A percentile compares a stretch with the other conserved stretches of the same genome.
Conservation (phyloP, 2,797 vertebrate species). For the Alcedo quadribrachys region DNA sequence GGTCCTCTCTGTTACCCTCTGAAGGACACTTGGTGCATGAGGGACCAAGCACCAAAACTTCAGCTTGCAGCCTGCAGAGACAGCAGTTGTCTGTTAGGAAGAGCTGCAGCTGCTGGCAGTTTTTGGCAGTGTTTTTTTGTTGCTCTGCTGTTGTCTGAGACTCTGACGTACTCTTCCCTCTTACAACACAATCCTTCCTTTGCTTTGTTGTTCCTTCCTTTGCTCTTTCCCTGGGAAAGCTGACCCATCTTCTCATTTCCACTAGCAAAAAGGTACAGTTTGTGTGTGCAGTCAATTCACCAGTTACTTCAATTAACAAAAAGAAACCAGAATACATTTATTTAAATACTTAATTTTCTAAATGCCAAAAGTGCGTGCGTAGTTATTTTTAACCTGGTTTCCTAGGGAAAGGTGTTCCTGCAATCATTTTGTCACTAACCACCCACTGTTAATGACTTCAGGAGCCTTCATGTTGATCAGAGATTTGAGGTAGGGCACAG, state of each 20-base stretch:
- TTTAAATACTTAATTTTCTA: conserved; percentile 41
- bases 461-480: not conserved
- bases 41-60: not conserved
- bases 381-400: conserved; percentile 51
- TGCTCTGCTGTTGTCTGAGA: not conserved
- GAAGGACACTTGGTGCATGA: not conserved
- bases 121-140: not conserved
- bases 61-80: fast-evolving
- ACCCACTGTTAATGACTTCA: conserved; percentile 44
- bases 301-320: conserved; percentile 4
- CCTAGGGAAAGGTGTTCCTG: conserved; percentile 32
- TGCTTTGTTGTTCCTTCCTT: not conserved
- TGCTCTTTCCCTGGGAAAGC: not conserved
- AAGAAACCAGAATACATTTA: not conserved
- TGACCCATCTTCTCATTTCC: not conserved
- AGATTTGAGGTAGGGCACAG: not conserved
- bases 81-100: not conserved
- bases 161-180: not conserved
- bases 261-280: not conserved
- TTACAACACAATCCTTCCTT: not conserved
- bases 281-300: not conserved
- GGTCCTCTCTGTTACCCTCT: not conserved
- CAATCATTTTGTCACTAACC: conserved; percentile 31
- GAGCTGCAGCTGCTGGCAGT: not conserved
- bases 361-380: not conserved